Conservation (phyloP, 2,888 invertebrate genomes). For the Sinhomidia bicolor region DNA sequence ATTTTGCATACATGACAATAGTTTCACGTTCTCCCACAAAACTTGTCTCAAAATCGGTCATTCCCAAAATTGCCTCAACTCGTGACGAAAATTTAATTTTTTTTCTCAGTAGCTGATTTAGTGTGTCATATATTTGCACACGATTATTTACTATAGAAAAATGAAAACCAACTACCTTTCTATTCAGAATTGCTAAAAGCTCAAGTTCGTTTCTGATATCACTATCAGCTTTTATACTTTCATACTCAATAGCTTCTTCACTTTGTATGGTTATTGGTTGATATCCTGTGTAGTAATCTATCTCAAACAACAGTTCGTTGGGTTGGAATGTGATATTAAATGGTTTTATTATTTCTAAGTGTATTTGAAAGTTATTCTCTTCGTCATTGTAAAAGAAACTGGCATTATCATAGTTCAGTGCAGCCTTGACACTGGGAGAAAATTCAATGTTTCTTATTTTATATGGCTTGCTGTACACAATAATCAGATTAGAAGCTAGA, state of each 20-base stretch:
- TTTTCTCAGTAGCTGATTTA: background rate
- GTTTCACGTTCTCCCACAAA: background rate
- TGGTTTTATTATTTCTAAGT: too few species aligned
- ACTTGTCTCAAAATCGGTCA: background rate
- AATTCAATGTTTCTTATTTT: background rate
- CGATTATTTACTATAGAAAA: background rate
- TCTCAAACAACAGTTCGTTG: background rate
- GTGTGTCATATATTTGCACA: background rate
- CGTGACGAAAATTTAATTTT: background rate
- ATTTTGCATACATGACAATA: background rate
- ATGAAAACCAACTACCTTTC: background rate
- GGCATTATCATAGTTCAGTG: background rate
- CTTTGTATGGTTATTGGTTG: background rate
- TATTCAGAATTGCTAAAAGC: background rate
- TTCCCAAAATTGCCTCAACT: background rate
- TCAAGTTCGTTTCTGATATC: background rate
- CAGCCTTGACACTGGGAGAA: background rate
- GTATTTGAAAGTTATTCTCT: background rate
- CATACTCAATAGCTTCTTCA: background rate
- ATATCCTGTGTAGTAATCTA: background rate
- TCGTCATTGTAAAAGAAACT: background rate
- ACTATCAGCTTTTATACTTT: background rate
- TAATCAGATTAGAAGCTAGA: background rate
- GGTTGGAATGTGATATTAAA: too few species aligned
- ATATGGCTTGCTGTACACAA: background rate